Evolutionary conservation across 2,797 vertebrate species (phyloP).

Genomic region (Scleropages formosus): DNA sequence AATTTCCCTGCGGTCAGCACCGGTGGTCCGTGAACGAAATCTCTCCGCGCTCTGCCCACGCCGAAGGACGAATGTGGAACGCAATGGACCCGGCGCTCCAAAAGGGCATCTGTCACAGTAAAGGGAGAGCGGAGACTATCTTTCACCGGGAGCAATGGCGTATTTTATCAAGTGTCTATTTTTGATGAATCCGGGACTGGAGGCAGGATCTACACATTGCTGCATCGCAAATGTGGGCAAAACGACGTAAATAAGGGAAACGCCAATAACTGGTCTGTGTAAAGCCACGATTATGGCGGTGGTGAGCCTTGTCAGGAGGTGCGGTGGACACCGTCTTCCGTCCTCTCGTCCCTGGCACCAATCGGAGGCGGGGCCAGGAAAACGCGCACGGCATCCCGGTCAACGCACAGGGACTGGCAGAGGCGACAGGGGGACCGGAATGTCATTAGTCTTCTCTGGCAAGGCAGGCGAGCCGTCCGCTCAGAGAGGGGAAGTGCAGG

Average conservation of each 20-base stretch:
- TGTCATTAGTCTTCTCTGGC: background rate
- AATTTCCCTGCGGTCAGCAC: background rate
- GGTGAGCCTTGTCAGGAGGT: too few relatives aligned
- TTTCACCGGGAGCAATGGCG: background rate
- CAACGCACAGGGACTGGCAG: background rate
- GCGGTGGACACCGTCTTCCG: too few relatives aligned
- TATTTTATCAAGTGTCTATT: constrained; percentile 14
- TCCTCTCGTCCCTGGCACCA: too few relatives aligned
- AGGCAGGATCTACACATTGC: too few relatives aligned
- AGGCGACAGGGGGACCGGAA: background rate
- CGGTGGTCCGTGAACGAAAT: background rate
- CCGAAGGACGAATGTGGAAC: background rate
- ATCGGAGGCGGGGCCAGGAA: too few relatives aligned
- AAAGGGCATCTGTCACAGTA: background rate
- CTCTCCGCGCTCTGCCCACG: too few relatives aligned
- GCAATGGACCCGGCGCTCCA: background rate
- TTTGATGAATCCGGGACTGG: background rate
- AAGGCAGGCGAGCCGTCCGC: background rate
- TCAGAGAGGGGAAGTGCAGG: background rate
- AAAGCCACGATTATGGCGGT: too few relatives aligned
- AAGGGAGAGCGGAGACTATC: background rate
- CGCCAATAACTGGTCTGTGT: too few relatives aligned
- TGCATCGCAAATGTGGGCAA: background rate
- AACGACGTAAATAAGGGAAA: background rate
- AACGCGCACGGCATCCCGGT: too few relatives aligned